Evolutionary conservation across 2,797 vertebrate genomes (phyloP).

Genomic region (Chaenodraco wilsoni): DNA sequence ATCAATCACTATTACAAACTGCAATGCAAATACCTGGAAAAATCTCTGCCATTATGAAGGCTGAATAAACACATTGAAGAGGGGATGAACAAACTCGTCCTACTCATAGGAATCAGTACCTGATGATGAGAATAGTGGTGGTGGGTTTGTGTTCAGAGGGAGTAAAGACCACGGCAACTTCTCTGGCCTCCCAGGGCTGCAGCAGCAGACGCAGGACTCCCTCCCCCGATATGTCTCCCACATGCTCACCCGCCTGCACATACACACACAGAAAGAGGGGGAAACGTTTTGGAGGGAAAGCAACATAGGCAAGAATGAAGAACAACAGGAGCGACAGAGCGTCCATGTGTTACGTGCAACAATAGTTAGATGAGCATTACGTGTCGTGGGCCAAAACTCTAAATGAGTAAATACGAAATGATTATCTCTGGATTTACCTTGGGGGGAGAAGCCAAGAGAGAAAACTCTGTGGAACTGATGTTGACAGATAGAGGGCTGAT

Average conservation of each 20-base stretch:
- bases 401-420: not conserved
- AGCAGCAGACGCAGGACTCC: constrained; percentile 84
- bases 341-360: not conserved
- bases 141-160: constrained; percentile 91
- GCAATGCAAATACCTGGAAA: not conserved
- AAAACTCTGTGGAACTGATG: constrained; percentile 93
- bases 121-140: constrained; percentile 92
- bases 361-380: not conserved
- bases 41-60: not conserved
- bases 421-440: constrained; percentile 69
- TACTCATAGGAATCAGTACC: constrained; percentile 76
- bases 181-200: constrained; percentile 89
- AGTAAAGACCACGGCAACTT: constrained; percentile 89
- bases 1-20: too few species aligned
- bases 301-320: not conserved
- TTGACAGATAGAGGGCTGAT: constrained; percentile 88
- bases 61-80: not conserved
- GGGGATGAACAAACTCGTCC: not conserved
- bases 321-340: not conserved
- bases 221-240: constrained; percentile 21
- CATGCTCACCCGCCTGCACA: constrained; percentile 48
- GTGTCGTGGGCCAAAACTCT: not conserved
- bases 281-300: not conserved
- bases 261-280: not conserved
- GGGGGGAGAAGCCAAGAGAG: constrained; percentile 79